Conservation (phyloP, 2,797 vertebrate species). For the Pangasius mekongensis region DNA sequence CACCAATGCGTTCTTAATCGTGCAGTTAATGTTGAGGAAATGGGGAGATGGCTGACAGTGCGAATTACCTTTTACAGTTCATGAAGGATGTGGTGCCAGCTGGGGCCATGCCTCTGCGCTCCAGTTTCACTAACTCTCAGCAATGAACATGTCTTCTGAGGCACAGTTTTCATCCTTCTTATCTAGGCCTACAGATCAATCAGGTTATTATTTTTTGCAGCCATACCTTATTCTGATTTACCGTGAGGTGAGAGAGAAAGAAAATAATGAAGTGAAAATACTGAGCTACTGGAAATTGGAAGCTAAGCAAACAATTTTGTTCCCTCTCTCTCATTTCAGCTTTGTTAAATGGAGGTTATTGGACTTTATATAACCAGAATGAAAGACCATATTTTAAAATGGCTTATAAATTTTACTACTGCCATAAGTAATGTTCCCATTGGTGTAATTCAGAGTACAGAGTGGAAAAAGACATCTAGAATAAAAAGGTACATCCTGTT, state of each 20-base stretch:
- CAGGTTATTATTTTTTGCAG: slow-evolving; percentile 33
- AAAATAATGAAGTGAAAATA: not conserved
- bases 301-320: not conserved
- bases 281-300: not conserved
- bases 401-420: slow-evolving; percentile 5
- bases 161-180: slow-evolving; percentile 58
- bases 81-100: slow-evolving; percentile 68
- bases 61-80: slow-evolving; percentile 69
- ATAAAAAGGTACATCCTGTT: slow-evolving; percentile 9
- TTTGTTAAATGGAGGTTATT: not conserved
- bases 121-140: slow-evolving; percentile 54
- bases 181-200: slow-evolving; percentile 55
- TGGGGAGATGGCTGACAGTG: slow-evolving; percentile 68
- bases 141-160: slow-evolving; percentile 49
- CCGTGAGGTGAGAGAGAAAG: not conserved
- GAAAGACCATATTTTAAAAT: not conserved
- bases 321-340: not conserved
- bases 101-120: slow-evolving; percentile 51
- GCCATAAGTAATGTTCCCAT: not conserved
- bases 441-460: not conserved
- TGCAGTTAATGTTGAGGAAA: slow-evolving; percentile 78
- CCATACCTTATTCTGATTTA: not conserved
- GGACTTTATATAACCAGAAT: slow-evolving; percentile 15
- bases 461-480: not conserved
- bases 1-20: slow-evolving; percentile 78